Conservation (phyloP, 2,888 invertebrate genomes). For the Protonemura montana region DNA sequence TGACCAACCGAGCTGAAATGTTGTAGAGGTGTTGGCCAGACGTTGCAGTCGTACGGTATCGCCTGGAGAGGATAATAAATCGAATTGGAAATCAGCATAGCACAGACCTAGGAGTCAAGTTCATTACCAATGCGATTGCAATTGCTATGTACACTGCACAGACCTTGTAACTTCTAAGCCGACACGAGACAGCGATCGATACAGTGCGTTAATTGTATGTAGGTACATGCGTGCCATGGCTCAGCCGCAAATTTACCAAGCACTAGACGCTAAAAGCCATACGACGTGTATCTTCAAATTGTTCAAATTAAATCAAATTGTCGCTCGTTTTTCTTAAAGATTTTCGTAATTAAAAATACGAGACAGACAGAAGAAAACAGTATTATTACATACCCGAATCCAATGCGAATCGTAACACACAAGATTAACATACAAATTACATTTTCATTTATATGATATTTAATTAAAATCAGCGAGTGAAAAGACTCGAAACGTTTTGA, state of each 20-base stretch:
- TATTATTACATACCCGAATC: no score
- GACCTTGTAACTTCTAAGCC: neutral
- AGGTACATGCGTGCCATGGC: neutral
- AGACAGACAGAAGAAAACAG: no score
- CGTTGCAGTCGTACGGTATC: neutral
- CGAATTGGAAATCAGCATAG: neutral
- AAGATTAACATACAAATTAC: neutral
- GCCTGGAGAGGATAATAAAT: neutral
- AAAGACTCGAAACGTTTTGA: neutral
- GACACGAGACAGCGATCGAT: neutral
- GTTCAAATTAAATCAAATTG: no score
- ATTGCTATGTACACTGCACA: neutral
- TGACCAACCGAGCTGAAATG: neutral
- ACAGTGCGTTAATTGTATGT: neutral
- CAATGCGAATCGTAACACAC: neutral
- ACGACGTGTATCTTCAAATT: no score
- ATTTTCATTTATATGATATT: neutral
- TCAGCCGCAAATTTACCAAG: no score
- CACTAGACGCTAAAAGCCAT: no score
- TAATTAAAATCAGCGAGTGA: neutral
- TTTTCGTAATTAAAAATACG: no score
- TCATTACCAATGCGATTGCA: neutral
- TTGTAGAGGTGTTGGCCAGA: neutral
- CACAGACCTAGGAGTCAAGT: neutral
- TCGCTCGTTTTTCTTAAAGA: no score